Percentiles rank a stretch among this genome's conserved stretches.
phyloP scores from a whole-genome alignment of 2,888 invertebrate species.

The Microctonus hyperodae region DNA sequence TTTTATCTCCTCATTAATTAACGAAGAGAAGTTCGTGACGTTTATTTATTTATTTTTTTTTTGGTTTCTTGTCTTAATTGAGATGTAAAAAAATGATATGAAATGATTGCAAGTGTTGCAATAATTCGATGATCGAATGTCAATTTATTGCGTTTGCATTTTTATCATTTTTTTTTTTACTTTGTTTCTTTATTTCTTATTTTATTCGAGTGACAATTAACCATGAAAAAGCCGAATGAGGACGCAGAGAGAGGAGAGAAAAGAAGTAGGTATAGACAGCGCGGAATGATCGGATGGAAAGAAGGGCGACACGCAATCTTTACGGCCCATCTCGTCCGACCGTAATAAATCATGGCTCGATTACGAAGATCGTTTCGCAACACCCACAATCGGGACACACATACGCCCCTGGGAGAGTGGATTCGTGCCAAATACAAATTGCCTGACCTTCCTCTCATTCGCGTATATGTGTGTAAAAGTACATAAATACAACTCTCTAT shows the following conservation, averaged over 20 bases:
- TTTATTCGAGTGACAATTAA: background rate
- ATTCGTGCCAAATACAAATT: conserved; percentile 41
- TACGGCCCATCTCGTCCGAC: conserved; percentile 44
- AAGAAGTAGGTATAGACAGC: conserved; percentile 9
- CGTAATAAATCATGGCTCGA: conserved; percentile 49
- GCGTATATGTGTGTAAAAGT: conserved; percentile 9
- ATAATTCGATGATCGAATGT: background rate
- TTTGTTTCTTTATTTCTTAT: background rate
- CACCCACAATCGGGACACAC: conserved; percentile 42
- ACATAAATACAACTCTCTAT: background rate
- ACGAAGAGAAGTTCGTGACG: background rate
- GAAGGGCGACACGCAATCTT: conserved; percentile 43
- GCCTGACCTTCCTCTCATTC: conserved; percentile 28
- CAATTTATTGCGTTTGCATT: background rate
- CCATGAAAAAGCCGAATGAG: background rate
- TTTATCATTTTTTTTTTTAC: background rate
- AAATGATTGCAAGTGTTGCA: background rate
- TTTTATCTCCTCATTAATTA: background rate
- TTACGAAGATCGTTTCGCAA: conserved; percentile 51
- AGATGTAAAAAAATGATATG: background rate
- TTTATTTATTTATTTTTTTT: background rate
- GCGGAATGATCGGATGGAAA: conserved; percentile 33
- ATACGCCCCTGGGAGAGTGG: conserved; percentile 31
- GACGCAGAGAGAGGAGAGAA: background rate
- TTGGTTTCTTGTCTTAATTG: background rate